phyloP scores from a whole-genome alignment of 1,140 invertebrate genomes.

The Wasmannia auropunctata region DNA sequence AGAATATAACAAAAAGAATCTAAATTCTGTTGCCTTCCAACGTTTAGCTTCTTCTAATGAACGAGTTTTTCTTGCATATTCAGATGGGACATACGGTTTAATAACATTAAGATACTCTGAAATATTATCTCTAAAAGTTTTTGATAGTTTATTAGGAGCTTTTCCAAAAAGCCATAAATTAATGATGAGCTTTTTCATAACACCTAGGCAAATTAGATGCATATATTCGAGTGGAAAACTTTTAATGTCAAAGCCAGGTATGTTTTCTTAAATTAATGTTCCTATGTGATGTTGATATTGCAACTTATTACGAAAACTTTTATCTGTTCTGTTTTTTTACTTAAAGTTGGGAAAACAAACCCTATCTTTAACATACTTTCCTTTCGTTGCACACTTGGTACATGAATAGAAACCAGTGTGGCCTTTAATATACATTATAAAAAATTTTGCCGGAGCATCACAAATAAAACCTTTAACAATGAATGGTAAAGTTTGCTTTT shows the following conservation, averaged over 20 bases:
- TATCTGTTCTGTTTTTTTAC: neutral
- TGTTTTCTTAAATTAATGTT: constrained; percentile 13
- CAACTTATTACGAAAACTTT: neutral
- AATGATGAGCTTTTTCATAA: constrained; percentile 14
- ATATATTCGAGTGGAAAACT: constrained; percentile 12
- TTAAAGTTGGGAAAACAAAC: neutral
- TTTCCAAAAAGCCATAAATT: constrained; percentile 13
- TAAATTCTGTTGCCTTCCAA: neutral
- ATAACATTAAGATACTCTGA: neutral
- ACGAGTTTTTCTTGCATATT: constrained; percentile 8
- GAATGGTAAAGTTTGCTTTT: neutral
- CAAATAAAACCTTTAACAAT: neutral
- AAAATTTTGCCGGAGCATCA: neutral
- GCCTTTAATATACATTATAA: neutral
- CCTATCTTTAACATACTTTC: constrained; percentile 8
- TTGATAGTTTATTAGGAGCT: constrained; percentile 6
- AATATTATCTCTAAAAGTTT: neutral
- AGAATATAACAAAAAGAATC: neutral
- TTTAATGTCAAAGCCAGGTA: neutral
- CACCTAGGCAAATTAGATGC: constrained; percentile 18
- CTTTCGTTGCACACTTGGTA: constrained; percentile 3
- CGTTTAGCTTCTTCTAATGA: neutral
- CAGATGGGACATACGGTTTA: neutral
- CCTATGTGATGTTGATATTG: neutral
- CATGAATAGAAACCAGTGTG: neutral